Evolutionary conservation across 2,888 invertebrate genomes (phyloP), one percentile per base, ranked within the genome.

Genomic region (Sisyra terminalis): DNA sequence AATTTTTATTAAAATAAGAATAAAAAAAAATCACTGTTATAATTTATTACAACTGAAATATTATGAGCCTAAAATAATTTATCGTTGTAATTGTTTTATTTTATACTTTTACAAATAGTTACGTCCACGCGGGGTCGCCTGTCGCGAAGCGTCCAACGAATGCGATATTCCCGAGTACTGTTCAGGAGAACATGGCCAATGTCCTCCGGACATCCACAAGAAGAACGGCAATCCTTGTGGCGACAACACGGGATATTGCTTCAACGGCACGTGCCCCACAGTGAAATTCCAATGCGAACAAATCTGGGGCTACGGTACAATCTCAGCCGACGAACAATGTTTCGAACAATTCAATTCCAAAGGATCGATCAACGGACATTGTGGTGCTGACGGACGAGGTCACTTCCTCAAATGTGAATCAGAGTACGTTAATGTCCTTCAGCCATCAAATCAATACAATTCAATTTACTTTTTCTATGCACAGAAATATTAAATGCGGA

Each of bases 151-250:
- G 1, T 70, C 74, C 46, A 89, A 88, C 59, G 94, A 94, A 57
- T 98, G 97, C 61, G 97, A 98, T 67, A 73, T 98, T 24, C 88
- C 93, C 14, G 97, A 98, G 60, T 77, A 79, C 43, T 98, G 97
- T 62, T 79, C 86, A 44, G 97, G 97, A 0, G 74, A 77, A 39
- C 75, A 73, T 31, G 96, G 96, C 0, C 73, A 83, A 48, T 98
- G 97, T 63, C 97, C 97, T 0, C 55, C 66, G 2, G 92, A 98
- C 61, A 78, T 88, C 2, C 80, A 82, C 64, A 83, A 88, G 55
- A 92, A 93, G 64, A 94, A 97, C 62, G 97, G 97, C 1, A 82
- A 81, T 46, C 73, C 81, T 0, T 97, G 97, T 58, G 79, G 60
- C 31, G 61, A 63, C 46, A 66, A 71, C 49, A 69, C 70, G 44